Base-by-base conservation (phyloP, 2,797 vertebrate species). In the Podargus strigoides region DNA sequence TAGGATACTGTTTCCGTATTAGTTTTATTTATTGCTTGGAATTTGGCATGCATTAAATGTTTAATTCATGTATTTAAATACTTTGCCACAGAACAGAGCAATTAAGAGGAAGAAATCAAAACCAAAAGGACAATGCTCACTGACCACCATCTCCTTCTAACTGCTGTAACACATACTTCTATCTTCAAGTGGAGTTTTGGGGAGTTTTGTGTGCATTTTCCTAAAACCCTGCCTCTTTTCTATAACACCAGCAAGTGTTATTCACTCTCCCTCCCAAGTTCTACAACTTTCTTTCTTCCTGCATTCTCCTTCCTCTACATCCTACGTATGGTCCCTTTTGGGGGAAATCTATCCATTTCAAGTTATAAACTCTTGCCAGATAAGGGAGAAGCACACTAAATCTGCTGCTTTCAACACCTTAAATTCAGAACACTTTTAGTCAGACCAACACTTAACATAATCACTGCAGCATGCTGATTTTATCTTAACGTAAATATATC, bases 351-450 rank as follows among this genome's bases (percentile, higher is more conserved):
- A 0, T 70, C 58, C 26, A 34, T 52, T 68, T 63, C 62, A 78
- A 59, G 70, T 55, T 55, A 16, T 15, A 69, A 78, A 81, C 76
- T 88, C 58, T 36, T 79, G 86, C 86, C 91, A 93, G 87, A 64
- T 70, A 85, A 95, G 69, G 4, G 12, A 93, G 91, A 86, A 81
- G 67, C 47, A 55, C 83, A 79, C 56, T 73, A 87, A 89, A 91
- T 87, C 79, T 59, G 32, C 85, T 82, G 63, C 88, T 94, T 96
- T 94, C 84, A 86, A 90, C 92, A 87, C 86, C 56, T 90, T 53
- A n/a, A 78, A 76, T 41, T 52, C 83, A 44, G 27, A 75, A 73
- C 41, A 34, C 67, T 90, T 85, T 46, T 14, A 88, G 66, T 75
- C 93, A 89, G 88, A 68, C 36, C 67, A 63, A 30, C 28, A 79